Percentiles rank a stretch among this genome's conserved stretches.
phyloP scores from a whole-genome alignment of 2,113 vertebrate genomes.

The Aegithalos caudatus region DNA sequence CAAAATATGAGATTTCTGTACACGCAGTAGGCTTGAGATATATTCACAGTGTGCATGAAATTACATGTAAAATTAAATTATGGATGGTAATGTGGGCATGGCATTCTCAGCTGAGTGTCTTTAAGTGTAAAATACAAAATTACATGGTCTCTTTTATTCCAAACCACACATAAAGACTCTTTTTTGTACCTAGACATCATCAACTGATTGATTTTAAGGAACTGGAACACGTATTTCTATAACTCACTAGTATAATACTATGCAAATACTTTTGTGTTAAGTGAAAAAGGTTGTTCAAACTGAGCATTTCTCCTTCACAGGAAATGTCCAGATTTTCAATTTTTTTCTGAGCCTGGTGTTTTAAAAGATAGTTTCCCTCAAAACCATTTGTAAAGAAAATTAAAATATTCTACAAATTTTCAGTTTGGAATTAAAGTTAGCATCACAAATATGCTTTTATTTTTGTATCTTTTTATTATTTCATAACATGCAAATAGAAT shows the following conservation, averaged over 20 bases:
- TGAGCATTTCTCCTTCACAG: background rate
- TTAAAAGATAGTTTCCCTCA: background rate
- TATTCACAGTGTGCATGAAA: constrained; percentile 56
- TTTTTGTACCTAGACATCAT: constrained; percentile 3
- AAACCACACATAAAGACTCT: background rate
- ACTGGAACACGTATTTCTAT: background rate
- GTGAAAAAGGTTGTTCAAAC: background rate
- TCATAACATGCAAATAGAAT: background rate
- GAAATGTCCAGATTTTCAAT: background rate
- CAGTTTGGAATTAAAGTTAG: background rate
- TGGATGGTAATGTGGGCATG: background rate
- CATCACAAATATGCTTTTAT: background rate
- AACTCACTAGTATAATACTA: background rate
- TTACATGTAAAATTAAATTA: constrained; percentile 62
- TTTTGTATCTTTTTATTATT: background rate
- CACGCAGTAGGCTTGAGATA: constrained; percentile 15
- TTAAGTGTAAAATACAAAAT: constrained; percentile 49
- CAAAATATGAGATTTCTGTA: constrained; percentile 13
- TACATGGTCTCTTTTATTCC: constrained; percentile 32
- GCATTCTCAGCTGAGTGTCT: constrained; percentile 22
- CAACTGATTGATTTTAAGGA: background rate
- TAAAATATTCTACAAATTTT: background rate
- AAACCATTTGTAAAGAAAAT: background rate
- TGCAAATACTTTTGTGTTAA: background rate
- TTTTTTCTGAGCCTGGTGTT: background rate